These are phyloP conservation scores for Dunckerocampus dactyliophorus DNA, from an alignment of 2,113 vertebrate species.

Conservation along the genomic window DNA sequence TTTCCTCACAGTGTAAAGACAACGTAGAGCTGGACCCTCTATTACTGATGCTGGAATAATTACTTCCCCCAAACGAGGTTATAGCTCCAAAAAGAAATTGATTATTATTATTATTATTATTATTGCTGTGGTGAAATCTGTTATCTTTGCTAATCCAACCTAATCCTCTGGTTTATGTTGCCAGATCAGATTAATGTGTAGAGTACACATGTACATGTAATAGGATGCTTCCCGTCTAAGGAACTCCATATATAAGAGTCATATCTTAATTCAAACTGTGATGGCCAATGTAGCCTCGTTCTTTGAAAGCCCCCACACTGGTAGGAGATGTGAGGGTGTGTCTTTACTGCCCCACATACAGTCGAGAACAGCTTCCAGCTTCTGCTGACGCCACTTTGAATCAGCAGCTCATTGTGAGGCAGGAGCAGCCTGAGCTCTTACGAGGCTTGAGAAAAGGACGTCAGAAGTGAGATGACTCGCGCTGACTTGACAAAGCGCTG, in stretches of 20 bases:
- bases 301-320: too few species aligned
- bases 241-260: too few species aligned
- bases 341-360: background rate
- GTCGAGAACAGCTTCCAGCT: slow-evolving; percentile 7
- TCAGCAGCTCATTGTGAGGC: slow-evolving; percentile 4
- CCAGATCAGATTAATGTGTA: slow-evolving; percentile 32
- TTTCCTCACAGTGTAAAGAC: slow-evolving; percentile 49
- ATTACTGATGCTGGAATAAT: slow-evolving; percentile 40
- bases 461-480: slow-evolving; percentile 9
- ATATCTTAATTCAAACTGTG: too few species aligned
- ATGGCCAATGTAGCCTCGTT: too few species aligned
- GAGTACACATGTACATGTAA: slow-evolving; percentile 8
- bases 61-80: slow-evolving; percentile 20
- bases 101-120: slow-evolving; percentile 30
- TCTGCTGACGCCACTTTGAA: slow-evolving; percentile 23
- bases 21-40: slow-evolving; percentile 31
- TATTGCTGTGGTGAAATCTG: slow-evolving; percentile 35
- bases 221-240: background rate
- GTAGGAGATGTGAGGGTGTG: background rate
- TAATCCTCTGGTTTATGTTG: slow-evolving; percentile 47
- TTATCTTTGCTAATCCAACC: slow-evolving; percentile 35
- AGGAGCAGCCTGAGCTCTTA: background rate
- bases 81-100: slow-evolving; percentile 19
- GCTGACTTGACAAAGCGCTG: slow-evolving; percentile 27
- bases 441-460: background rate